Base-by-base conservation (phyloP, 1,140 invertebrate species). In the Meteorus sp. region DNA sequence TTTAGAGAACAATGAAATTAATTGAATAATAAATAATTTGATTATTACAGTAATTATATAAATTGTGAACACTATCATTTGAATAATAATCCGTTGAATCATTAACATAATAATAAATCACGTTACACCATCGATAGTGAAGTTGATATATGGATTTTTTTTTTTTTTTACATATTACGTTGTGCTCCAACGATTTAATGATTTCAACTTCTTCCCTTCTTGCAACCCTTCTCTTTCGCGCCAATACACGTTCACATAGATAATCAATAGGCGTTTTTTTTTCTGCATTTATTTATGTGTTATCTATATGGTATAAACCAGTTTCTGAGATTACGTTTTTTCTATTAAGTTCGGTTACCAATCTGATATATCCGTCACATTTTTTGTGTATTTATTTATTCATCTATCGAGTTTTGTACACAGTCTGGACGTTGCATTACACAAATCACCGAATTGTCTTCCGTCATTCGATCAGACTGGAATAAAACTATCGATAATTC, bases 181-280 rank as follows among this genome's bases (percentile, higher is more conserved):
- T 59, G 50, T 59, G 44, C 51, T 25, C 62, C 66, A 66, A 68
- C 60, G 54, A 65, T 59, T 68, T 57, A 65, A 68, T 67, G 59
- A 50, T 27, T 20, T 7, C 22, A 17, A n/a, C 6, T 35, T 15
- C 33, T 51, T 29, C 3, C 25, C 31, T n/a, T 17, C 1, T 7
- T 47, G 19, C 13, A 8, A 33, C 33, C n/a, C 7, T 9, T 20
- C 25, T 52, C 33, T 15, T 33, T 11, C 17, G 17, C 19, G 25
- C 19, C 27, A 15, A 31, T 13, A 35, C 23, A 22, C 17, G n/a
- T 27, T n/a, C n/a, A n/a, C n/a, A n/a, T n/a, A n/a, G n/a, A 23
- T 23, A 22, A 27, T 5, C n/a, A n/a, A n/a, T 31, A 4, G 9
- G 9, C 29, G 9, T 31, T 31, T 31, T 31, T 4, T 31, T 31